Percentiles rank a stretch among this genome's conserved stretches.
These are phyloP conservation scores for Notoglanidium macrostoma DNA, from an alignment of 2,797 vertebrate species.

Conservation along the genomic window DNA sequence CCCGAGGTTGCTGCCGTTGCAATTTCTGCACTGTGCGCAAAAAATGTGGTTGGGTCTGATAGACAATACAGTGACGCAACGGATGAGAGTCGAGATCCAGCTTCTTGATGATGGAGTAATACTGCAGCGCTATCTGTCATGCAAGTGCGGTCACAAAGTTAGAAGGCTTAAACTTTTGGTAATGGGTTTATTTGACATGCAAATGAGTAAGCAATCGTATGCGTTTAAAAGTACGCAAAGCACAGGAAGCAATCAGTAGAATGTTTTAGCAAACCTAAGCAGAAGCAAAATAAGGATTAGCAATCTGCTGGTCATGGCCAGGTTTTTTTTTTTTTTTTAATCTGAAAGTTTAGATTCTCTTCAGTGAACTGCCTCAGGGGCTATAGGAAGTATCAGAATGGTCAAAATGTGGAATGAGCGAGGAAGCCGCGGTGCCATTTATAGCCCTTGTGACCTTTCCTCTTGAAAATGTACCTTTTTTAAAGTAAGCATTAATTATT, in stretches of 20 bases:
- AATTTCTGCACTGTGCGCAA: background rate
- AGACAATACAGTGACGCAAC: background rate
- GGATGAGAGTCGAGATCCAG: background rate
- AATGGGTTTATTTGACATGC: conserved; percentile 19
- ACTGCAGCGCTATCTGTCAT: background rate
- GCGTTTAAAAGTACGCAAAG: background rate
- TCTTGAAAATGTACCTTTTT: too few relatives aligned
- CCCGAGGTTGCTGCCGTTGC: conserved; percentile 24
- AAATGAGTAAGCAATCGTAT: conserved; percentile 2
- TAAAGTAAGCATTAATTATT: too few relatives aligned
- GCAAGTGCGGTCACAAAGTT: background rate
- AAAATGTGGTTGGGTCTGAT: conserved; percentile 16
- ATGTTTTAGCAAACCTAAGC: background rate
- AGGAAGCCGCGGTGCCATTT: background rate
- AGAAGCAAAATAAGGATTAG: conserved; percentile 22
- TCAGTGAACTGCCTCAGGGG: background rate
- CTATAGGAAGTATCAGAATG: background rate
- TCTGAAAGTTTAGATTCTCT: background rate
- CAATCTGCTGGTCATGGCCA: background rate
- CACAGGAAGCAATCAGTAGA: background rate
- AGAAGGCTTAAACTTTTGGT: background rate
- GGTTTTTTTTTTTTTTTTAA: background rate
- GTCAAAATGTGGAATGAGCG: background rate
- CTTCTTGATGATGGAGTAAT: conserved; percentile 13
- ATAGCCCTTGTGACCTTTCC: background rate